Percentiles rank a stretch among this genome's conserved stretches.
phyloP scores from a whole-genome alignment of 2,113 vertebrate species.

The Macquaria australasica region DNA sequence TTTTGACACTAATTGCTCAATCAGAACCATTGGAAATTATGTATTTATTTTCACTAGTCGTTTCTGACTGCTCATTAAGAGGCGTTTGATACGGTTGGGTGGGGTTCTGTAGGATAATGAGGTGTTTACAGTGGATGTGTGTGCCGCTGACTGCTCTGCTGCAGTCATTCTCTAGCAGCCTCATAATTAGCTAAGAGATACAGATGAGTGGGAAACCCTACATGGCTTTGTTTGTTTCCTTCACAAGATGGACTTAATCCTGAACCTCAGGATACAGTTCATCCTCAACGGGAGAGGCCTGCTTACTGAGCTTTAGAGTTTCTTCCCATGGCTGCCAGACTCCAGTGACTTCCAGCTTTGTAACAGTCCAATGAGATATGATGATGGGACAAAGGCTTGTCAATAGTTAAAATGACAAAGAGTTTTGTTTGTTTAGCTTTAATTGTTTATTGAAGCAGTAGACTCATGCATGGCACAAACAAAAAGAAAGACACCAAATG shows the following conservation, averaged over 20 bases:
- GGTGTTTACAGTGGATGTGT: constrained; percentile 55
- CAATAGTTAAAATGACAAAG: neutral
- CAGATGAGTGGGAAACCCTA: constrained; percentile 35
- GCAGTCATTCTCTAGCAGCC: constrained; percentile 40
- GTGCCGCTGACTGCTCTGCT: constrained; percentile 45
- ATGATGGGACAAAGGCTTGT: constrained; percentile 1
- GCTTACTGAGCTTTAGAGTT: neutral
- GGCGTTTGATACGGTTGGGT: constrained; percentile 60
- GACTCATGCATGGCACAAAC: neutral
- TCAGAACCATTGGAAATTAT: constrained; percentile 63
- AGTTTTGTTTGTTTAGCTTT: neutral
- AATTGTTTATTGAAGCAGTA: constrained; percentile 7
- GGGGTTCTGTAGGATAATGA: constrained; percentile 64
- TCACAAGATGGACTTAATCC: constrained; percentile 40
- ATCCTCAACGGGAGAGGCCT: neutral
- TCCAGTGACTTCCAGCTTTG: neutral
- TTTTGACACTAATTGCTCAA: constrained; percentile 72
- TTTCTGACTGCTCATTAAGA: constrained; percentile 69
- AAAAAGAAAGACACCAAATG: neutral
- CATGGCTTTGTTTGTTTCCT: constrained; percentile 43
- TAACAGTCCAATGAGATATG: neutral
- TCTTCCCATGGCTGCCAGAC: constrained; percentile 5
- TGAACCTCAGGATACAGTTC: constrained; percentile 17
- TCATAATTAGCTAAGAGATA: constrained; percentile 54
- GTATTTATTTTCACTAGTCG: constrained; percentile 61